phyloP scores from a whole-genome alignment of 64 coral and sea anemone genomes.

The Stichodactyla helianthus region DNA sequence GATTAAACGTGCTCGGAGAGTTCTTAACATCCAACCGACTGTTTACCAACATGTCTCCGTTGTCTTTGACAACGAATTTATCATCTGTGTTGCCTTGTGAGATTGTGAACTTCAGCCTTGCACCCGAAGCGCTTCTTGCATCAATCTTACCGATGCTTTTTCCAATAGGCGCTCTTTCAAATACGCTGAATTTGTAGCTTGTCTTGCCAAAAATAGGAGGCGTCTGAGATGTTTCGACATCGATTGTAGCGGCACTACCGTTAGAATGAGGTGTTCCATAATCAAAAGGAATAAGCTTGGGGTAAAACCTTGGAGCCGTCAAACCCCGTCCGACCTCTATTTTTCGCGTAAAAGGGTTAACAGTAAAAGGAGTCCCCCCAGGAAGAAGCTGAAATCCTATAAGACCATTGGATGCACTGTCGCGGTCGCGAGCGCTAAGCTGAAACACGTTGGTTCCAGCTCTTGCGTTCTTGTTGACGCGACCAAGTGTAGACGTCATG shows the following conservation, averaged over 20 bases:
- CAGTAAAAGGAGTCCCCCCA: constrained; percentile 26
- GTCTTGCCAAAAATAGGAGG: constrained; percentile 56
- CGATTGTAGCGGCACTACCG: constrained; percentile 27
- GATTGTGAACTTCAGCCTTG: constrained; percentile 51
- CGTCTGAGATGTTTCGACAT: constrained; percentile 40
- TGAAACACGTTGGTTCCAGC: constrained; percentile 65
- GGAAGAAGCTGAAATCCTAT: constrained; percentile 56
- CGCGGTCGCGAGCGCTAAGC: constrained; percentile 49
- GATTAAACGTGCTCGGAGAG: constrained; percentile 20
- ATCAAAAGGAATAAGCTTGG: constrained; percentile 53
- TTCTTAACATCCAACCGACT: constrained; percentile 49
- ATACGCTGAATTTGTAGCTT: constrained; percentile 54
- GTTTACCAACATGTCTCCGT: constrained; percentile 50
- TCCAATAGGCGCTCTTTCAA: constrained; percentile 38
- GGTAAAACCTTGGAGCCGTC: constrained; percentile 29
- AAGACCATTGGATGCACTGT: constrained; percentile 60
- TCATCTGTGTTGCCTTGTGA: constrained; percentile 29
- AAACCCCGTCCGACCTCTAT: constrained; percentile 40
- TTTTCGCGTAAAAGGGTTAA: constrained; percentile 65
- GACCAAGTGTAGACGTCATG: constrained; percentile 20
- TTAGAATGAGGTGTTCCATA: constrained; percentile 62
- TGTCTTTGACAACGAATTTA: constrained; percentile 33
- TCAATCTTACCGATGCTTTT: constrained; percentile 46
- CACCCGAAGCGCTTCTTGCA: constrained; percentile 59
- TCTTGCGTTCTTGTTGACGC: constrained; percentile 62